These are phyloP conservation scores for Vesta saturnalis DNA, from an alignment of 2,888 invertebrate species.

Conservation along the genomic window DNA sequence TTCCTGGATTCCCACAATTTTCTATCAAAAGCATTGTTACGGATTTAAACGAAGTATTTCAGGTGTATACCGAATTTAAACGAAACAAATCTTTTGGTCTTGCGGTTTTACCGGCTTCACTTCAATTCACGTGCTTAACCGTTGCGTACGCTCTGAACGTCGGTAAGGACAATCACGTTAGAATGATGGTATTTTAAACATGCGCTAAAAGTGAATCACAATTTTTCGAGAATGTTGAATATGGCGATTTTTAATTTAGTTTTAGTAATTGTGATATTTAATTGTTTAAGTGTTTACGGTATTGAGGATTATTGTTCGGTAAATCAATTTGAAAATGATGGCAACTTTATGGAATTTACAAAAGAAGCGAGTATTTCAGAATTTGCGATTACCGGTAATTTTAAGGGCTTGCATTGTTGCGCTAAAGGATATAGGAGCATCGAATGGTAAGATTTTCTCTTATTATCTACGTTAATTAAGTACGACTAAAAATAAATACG, in stretches of 20 bases:
- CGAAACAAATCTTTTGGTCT: neutral
- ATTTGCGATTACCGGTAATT: constrained; percentile 74
- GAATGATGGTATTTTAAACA: neutral
- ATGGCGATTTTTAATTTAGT: constrained; percentile 12
- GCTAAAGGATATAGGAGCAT: constrained; percentile 80
- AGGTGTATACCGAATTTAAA: neutral
- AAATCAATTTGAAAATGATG: constrained; percentile 67
- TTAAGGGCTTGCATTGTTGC: constrained; percentile 82
- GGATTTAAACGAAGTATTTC: neutral
- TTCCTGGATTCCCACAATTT: neutral
- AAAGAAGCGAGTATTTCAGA: constrained; percentile 76
- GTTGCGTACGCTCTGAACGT: too few species aligned
- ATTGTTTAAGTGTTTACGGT: constrained; percentile 50
- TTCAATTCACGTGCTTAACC: neutral
- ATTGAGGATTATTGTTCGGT: constrained; percentile 69
- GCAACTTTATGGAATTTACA: constrained; percentile 76
- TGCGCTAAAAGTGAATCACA: neutral
- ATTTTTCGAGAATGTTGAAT: constrained; percentile 6
- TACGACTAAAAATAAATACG: too few species aligned
- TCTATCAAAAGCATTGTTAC: neutral
- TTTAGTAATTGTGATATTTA: constrained; percentile 10
- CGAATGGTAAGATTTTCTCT: constrained; percentile 72
- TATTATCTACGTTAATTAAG: neutral
- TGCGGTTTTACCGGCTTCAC: constrained; percentile 2
- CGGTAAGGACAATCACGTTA: neutral